Base-by-base conservation (phyloP, 2,113 vertebrate genomes). In the Neogale vison region DNA sequence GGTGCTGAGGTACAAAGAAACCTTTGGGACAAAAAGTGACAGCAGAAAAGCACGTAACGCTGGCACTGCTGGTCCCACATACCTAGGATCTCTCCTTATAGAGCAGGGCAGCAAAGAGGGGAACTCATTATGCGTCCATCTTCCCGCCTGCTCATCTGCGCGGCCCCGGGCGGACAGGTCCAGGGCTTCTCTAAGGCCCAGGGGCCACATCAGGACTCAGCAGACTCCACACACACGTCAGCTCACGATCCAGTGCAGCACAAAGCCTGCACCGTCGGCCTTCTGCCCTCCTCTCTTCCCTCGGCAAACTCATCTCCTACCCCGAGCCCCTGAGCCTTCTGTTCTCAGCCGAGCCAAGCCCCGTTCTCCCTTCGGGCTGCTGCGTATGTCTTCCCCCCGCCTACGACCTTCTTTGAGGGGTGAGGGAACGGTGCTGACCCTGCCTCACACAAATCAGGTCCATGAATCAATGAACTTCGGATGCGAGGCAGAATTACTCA, bases 351-450 rank as follows among this genome's bases (percentile, higher is more conserved):
- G 13, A 1, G 24, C 17, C 1, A 0, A 14, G 10, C 15, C 20
- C 31, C 47, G n/a, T 71, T 76, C 36, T 21, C 79, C 42, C 34
- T 74, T 11, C 15, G 18, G 6, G 15, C 57, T 63, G 47, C 6
- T 9, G 10, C 21, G 2, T 8, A 3, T 0, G 15, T 74, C 26
- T 23, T 42, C 31, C 18, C 57, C 74, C 50, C 34, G 26, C 50
- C 86, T 34, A 20, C 6, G 42, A 21, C 34, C 23, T n/a, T 84
- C 31, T 84, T 71, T 45, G 45, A 11, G 39, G 39, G 31, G 7
- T 0, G 14, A 4, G 7, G 63, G 4, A 23, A 3, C 6, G 17
- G 15, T 26, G 10, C 2, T 17, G 39, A 21, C 34, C 63, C 15
- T 36, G 47, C 15, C 45, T 42, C 36, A 8, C 21, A 76, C 11